Base-by-base conservation (phyloP, 2,113 vertebrate genomes). In the Oncorhynchus masou region DNA sequence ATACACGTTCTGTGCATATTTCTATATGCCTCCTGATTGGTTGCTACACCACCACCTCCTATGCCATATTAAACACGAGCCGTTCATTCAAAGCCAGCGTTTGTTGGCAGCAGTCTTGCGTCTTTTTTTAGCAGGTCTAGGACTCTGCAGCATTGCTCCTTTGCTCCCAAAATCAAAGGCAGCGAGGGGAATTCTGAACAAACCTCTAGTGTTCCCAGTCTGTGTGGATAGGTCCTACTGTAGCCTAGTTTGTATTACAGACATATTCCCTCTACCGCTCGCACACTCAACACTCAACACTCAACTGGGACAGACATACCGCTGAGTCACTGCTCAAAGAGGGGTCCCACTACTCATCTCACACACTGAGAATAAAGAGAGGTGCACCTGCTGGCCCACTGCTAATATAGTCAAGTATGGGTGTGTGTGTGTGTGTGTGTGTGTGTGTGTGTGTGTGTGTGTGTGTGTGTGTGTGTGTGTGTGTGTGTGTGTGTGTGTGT, bases 61-160 rank as follows among this genome's bases (percentile, higher is more conserved):
- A 70, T 80, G 76, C 78, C 80, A 75, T 86, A 81, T 80, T 75
- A 85, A 81, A 84, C 82, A 71, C 74, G 76, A 78, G 73, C 74
- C 75, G 71, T 89, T 87, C 75, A 76, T 72, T 87, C 82, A 87
- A 83, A 83, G 79, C 24, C 51, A 45, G 73, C 76, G 68, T 84
- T 83, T 86, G 80, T 86, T 81, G 68, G 67, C 62, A 68, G 25
- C 51, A 70, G 69, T 34, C 62, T 77, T 25, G 22, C 54, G 64
- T 82, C 74, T 71, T 77, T 71, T 62, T 51, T 72, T 54, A 75
- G 29, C 66, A 29, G 20, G 25, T 83, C 66, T 78, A 59, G 57
- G 70, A 74, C 57, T 72, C 74, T 81, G 74, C 78, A 74, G 77
- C 15, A 20, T 75, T 66, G 60, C 71, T 81, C 74, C 70, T 49